phyloP scores from a whole-genome alignment of 1,140 invertebrate genomes.

The Drosophila bifasciata region DNA sequence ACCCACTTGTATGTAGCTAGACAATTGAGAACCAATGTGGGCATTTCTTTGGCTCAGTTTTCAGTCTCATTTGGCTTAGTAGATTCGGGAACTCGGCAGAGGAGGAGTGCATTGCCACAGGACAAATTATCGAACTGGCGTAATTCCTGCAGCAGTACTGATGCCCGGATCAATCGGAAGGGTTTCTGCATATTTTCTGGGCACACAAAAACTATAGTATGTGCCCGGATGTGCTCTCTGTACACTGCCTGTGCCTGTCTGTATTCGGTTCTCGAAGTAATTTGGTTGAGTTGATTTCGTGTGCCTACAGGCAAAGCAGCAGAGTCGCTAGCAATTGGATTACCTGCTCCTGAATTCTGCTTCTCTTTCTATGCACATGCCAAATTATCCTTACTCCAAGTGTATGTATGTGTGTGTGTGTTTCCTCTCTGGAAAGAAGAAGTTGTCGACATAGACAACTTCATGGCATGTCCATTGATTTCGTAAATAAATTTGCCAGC shows the following conservation, averaged over 20 bases:
- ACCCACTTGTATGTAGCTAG: constrained; percentile 4
- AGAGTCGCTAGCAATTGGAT: constrained; percentile 48
- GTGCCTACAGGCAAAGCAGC: constrained; percentile 2
- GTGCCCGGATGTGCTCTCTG: too few species aligned
- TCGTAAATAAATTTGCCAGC: constrained; percentile 64
- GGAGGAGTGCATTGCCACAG: not conserved
- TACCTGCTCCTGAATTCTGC: constrained; percentile 14
- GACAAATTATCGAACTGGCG: constrained; percentile 16
- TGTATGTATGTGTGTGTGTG: constrained; percentile 14
- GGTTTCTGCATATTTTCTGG: constrained; percentile 8
- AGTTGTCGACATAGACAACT: constrained; percentile 48
- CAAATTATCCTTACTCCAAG: constrained; percentile 32
- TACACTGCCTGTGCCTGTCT: too few species aligned
- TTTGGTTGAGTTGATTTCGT: constrained; percentile 35
- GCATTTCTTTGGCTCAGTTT: constrained; percentile 25
- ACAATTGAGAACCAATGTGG: constrained; percentile 24
- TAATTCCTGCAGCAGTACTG: constrained; percentile 7
- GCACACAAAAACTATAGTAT: not conserved
- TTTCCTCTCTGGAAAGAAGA: constrained; percentile 23
- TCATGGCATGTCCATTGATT: constrained; percentile 56
- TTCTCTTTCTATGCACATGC: constrained; percentile 6
- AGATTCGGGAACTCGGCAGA: not conserved
- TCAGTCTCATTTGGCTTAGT: constrained; percentile 57
- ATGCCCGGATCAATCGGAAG: too few species aligned
- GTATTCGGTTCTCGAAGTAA: constrained; percentile 13